Conservation (phyloP, 2,797 vertebrate species). For the Acrossocheilus fasciatus region DNA sequence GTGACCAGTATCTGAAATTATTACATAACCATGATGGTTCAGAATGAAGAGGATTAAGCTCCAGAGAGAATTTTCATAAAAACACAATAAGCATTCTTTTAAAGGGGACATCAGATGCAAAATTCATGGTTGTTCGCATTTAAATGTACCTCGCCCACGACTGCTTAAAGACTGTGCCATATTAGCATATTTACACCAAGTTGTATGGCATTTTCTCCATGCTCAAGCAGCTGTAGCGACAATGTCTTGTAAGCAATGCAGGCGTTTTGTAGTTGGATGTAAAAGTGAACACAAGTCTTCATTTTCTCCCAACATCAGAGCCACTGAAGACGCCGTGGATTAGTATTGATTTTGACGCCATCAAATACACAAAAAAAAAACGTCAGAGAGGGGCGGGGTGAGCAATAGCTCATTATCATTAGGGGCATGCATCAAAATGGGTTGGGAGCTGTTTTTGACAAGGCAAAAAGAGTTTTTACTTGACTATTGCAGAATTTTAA, state of each 20-base stretch:
- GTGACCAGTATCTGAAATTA: not conserved
- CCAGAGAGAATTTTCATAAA: not conserved
- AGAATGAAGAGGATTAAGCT: conserved; percentile 16
- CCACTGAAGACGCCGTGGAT: not conserved
- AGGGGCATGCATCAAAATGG: not conserved
- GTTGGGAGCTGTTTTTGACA: not conserved
- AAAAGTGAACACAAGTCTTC: not conserved
- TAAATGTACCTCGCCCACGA: not conserved
- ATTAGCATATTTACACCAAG: too few species aligned
- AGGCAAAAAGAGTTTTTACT: not conserved
- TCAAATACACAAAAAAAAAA: not conserved
- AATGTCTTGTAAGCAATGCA: not conserved
- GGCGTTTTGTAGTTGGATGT: not conserved
- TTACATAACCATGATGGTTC: conserved; percentile 1
- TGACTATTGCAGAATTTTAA: not conserved
- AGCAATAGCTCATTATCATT: not conserved
- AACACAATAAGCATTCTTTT: not conserved
- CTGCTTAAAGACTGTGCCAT: too few species aligned
- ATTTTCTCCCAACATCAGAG: not conserved
- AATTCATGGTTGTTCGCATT: not conserved
- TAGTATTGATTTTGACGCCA: not conserved
- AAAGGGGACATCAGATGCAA: not conserved
- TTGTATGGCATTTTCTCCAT: too few species aligned
- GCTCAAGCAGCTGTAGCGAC: too few species aligned
- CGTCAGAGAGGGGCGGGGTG: not conserved